Conservation (phyloP, 2,113 vertebrate species). For the Coregonus clupeaformis region DNA sequence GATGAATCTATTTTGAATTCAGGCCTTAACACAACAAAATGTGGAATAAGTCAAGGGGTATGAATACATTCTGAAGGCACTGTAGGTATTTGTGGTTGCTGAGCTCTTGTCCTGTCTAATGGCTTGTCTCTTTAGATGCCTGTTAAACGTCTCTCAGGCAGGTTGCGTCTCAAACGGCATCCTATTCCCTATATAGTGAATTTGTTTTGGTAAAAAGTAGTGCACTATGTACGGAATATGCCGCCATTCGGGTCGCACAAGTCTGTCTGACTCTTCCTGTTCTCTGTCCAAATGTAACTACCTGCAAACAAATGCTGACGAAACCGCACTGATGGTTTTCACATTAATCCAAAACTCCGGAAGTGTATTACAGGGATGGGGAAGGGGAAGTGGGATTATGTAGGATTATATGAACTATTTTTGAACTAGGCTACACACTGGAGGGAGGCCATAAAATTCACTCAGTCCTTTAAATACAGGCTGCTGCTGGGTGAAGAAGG, state of each 20-base stretch:
- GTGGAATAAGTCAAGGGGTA: too few species aligned
- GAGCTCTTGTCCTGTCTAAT: slow-evolving; percentile 51
- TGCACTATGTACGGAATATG: too few species aligned
- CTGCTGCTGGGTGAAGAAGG: too few species aligned
- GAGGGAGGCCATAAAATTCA: not conserved
- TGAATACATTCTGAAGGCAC: too few species aligned
- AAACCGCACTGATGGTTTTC: slow-evolving; percentile 30
- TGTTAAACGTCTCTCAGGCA: slow-evolving; percentile 40
- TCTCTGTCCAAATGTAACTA: slow-evolving; percentile 49
- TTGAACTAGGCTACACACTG: not conserved
- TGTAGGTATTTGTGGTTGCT: slow-evolving; percentile 20
- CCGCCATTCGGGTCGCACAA: too few species aligned
- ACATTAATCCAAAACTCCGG: slow-evolving; percentile 48
- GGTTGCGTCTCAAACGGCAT: slow-evolving; percentile 1
- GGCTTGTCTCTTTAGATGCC: slow-evolving; percentile 18
- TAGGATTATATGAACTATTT: not conserved
- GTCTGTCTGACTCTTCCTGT: too few species aligned
- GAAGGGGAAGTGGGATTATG: not conserved
- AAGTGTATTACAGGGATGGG: not conserved
- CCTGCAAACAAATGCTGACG: slow-evolving; percentile 54
- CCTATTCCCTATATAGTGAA: too few species aligned
- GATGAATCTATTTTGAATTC: too few species aligned
- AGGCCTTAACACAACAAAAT: too few species aligned
- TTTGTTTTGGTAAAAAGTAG: too few species aligned
- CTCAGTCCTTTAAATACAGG: not conserved